phyloP scores from a whole-genome alignment of 2,113 vertebrate genomes.

The Murina feae region DNA sequence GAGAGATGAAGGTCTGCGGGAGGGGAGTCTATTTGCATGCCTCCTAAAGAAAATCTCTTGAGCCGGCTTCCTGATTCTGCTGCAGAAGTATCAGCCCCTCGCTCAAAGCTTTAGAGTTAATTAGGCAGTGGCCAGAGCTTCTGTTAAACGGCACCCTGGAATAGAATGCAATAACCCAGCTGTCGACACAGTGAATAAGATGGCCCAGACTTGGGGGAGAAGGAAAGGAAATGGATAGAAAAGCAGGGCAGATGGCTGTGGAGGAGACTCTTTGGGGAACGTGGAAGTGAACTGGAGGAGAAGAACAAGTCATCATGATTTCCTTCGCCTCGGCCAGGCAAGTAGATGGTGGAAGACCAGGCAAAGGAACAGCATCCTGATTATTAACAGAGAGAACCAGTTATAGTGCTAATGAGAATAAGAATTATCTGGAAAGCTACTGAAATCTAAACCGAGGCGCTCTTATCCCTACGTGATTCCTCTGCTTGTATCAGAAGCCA shows the following conservation, averaged over 20 bases:
- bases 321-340: background rate
- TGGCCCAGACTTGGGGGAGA: background rate
- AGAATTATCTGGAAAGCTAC: background rate
- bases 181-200: background rate
- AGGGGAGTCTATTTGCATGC: background rate
- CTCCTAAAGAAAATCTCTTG: background rate
- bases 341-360: background rate
- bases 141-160: background rate
- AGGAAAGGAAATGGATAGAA: background rate
- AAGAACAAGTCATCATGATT: background rate
- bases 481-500: slow-evolving; percentile 16
- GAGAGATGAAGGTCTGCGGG: background rate
- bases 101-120: background rate
- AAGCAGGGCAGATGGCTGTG: background rate
- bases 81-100: background rate
- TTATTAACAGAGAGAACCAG: background rate
- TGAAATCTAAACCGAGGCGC: background rate
- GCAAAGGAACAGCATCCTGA: background rate
- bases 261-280: background rate
- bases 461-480: background rate
- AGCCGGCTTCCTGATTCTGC: background rate
- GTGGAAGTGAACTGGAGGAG: background rate
- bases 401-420: background rate
- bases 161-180: background rate
- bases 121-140: background rate